Percentiles rank a stretch among this genome's conserved stretches.
Evolutionary conservation across 2,797 vertebrate genomes (phyloP).

Genomic region (Bovichtus variegatus): DNA sequence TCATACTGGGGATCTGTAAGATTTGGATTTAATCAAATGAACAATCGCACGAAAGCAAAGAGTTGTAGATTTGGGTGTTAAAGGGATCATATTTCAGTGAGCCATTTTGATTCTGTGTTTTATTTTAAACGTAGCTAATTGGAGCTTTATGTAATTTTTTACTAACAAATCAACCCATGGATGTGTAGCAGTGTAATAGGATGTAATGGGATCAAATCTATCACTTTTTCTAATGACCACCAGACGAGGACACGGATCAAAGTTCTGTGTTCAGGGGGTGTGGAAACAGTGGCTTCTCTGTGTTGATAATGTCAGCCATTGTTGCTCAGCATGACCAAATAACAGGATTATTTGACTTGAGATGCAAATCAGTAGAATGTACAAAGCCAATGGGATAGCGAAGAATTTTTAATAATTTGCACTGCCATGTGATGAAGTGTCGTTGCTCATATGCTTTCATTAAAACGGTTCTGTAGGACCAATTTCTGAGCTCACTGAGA

Average conservation of each 20-base stretch:
- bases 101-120: conserved; percentile 1
- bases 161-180: background rate
- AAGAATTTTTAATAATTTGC: background rate
- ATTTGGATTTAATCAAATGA: background rate
- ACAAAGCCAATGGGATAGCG: conserved; percentile 16
- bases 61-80: no score
- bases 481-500: conserved; percentile 6
- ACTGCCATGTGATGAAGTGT: background rate
- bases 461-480: background rate
- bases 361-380: conserved; percentile 31
- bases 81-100: background rate
- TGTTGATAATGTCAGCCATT: conserved; percentile 56
- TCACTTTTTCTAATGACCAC: conserved; percentile 3
- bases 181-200: background rate
- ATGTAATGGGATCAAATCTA: background rate
- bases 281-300: conserved; percentile 44
- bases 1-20: background rate
- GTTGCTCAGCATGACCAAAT: conserved; percentile 43
- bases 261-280: conserved; percentile 26
- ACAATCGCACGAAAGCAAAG: background rate
- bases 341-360: conserved; percentile 51
- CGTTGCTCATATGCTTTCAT: conserved; percentile 1
- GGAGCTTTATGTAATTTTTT: background rate
- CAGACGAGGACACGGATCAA: conserved; percentile 26
- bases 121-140: background rate